Conservation (phyloP, 30 jellyfish, hydroid and myxozoan genomes). For the Mastigias papua region DNA sequence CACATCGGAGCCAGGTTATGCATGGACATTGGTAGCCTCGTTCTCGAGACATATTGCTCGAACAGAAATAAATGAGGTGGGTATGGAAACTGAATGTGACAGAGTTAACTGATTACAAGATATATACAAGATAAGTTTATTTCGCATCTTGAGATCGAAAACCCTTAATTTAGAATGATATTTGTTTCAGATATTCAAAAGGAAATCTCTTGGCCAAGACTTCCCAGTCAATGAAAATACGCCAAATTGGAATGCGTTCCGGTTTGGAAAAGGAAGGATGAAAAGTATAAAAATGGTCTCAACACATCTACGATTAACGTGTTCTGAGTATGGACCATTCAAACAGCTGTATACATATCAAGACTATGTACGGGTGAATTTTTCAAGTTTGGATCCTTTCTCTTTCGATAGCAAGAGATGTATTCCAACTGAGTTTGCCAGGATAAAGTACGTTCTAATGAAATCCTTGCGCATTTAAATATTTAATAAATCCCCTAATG, state of each 20-base stretch:
- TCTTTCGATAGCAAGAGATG: constrained; percentile 31
- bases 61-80: background rate
- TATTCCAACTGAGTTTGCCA: constrained; percentile 13
- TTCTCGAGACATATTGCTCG: background rate
- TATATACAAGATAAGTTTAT: no score
- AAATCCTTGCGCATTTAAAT: no score
- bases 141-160: no score
- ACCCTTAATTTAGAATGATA: background rate
- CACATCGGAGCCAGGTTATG: constrained; percentile 53
- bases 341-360: background rate
- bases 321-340: constrained; percentile 50
- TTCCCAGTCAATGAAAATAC: constrained; percentile 34
- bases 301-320: constrained; percentile 21
- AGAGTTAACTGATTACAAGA: no score
- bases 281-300: constrained; percentile 10
- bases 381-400: constrained; percentile 32
- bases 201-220: background rate
- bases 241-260: constrained; percentile 19
- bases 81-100: no score
- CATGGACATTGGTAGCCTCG: constrained; percentile 43
- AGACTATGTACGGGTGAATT: constrained; percentile 26
- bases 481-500: no score
- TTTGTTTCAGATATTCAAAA: background rate
- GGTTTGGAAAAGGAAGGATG: constrained; percentile 30
- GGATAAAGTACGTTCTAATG: background rate